Evolutionary conservation across 2,113 vertebrate genomes (phyloP).

Genomic region (Sula dactylatra): DNA sequence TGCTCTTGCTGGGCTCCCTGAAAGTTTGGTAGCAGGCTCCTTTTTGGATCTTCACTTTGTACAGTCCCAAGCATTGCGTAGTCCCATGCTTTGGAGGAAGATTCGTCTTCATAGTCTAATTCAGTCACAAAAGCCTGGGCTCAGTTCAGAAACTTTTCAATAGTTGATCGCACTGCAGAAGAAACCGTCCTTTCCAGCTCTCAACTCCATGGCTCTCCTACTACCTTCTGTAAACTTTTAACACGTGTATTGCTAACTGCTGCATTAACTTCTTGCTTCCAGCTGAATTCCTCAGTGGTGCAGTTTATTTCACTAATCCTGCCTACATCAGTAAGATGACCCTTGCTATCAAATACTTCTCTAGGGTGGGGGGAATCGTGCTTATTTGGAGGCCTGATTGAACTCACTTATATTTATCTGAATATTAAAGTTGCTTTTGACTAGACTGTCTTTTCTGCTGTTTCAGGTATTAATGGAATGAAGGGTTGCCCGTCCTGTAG

Average conservation of each 20-base stretch:
- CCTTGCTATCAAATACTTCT: not conserved
- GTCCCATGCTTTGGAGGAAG: not conserved
- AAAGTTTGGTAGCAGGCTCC: not conserved
- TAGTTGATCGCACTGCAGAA: not conserved
- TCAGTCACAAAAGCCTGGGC: not conserved
- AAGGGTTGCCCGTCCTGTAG: conserved; percentile 75
- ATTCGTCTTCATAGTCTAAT: not conserved
- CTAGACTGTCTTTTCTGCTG: conserved; percentile 74
- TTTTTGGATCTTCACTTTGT: not conserved
- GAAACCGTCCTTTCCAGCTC: not conserved
- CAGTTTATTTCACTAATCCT: not conserved
- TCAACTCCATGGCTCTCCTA: not conserved
- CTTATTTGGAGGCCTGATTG: conserved; percentile 4
- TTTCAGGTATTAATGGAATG: conserved; percentile 77
- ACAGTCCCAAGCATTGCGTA: not conserved
- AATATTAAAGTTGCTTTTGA: conserved; percentile 73
- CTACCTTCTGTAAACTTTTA: not conserved
- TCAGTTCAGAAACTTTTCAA: not conserved
- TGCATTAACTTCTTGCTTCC: not conserved
- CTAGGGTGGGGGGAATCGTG: not conserved
- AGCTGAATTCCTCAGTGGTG: not conserved
- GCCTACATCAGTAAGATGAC: not conserved
- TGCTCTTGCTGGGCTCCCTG: not conserved
- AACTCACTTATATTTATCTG: not conserved
- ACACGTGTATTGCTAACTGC: not conserved